Conservation (phyloP, 2,113 vertebrate species). For the Illadopsis cleaveri region DNA sequence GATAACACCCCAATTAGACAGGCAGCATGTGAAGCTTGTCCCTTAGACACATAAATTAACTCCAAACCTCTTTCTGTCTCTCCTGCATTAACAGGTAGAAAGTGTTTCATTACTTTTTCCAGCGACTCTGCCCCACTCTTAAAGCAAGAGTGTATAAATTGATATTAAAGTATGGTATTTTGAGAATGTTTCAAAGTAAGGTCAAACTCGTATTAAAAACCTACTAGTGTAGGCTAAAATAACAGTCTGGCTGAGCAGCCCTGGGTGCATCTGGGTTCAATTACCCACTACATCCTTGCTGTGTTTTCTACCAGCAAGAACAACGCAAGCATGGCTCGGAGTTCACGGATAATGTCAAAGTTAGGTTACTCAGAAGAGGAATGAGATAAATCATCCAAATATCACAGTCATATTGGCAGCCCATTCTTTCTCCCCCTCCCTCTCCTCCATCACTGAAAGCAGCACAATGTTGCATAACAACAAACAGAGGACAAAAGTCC, state of each 20-base stretch:
- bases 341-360: conserved; percentile 84
- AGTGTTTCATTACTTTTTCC: conserved; percentile 69
- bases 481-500: conserved; percentile 37
- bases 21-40: not conserved
- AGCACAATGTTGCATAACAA: conserved; percentile 33
- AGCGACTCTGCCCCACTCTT: conserved; percentile 33
- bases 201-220: conserved; percentile 87
- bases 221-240: conserved; percentile 87
- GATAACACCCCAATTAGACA: not conserved
- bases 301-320: conserved; percentile 81
- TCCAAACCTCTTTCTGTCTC: conserved; percentile 16
- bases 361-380: conserved; percentile 78
- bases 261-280: conserved; percentile 86
- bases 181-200: conserved; percentile 87
- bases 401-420: conserved; percentile 26
- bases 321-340: conserved; percentile 74
- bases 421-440: not conserved
- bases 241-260: conserved; percentile 85
- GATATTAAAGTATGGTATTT: conserved; percentile 86
- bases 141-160: conserved; percentile 77
- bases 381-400: conserved; percentile 74
- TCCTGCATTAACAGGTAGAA: conserved; percentile 59
- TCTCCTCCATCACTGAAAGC: not conserved
- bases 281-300: conserved; percentile 87
- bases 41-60: conserved; percentile 23